Conservation (phyloP, 2,888 invertebrate species). For the Trachelus stipa region DNA sequence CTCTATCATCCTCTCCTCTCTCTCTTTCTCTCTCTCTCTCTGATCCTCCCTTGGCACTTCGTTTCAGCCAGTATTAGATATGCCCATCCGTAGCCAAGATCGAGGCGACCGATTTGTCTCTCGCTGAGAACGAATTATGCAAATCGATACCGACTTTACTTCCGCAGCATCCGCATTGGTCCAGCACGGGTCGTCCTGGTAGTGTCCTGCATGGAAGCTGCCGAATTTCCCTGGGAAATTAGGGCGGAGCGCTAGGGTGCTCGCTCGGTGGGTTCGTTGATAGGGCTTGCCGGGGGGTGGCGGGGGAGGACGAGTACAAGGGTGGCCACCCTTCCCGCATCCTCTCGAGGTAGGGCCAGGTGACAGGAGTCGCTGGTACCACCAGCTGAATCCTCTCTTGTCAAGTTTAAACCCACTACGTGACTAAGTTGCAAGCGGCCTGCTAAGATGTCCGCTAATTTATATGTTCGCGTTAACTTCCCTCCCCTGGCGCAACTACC, state of each 20-base stretch:
- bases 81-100: slow-evolving; percentile 49
- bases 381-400: slow-evolving; percentile 57
- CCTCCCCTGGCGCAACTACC: slow-evolving; percentile 36
- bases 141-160: slow-evolving; percentile 32
- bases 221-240: slow-evolving; percentile 1
- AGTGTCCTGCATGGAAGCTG: background rate
- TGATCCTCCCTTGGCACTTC: background rate
- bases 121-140: slow-evolving; percentile 39
- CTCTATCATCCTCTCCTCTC: background rate
- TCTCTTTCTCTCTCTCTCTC: no score
- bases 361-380: slow-evolving; percentile 29
- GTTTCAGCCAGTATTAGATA: slow-evolving; percentile 17
- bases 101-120: slow-evolving; percentile 52
- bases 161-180: background rate
- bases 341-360: slow-evolving; percentile 29
- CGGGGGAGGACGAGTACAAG: slow-evolving; percentile 13
- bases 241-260: slow-evolving; percentile 2
- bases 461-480: slow-evolving; percentile 66
- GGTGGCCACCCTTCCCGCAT: slow-evolving; percentile 5
- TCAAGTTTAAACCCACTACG: slow-evolving; percentile 66
- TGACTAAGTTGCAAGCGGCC: slow-evolving; percentile 66
- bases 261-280: background rate
- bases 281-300: background rate
- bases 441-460: slow-evolving; percentile 67
- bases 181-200: background rate